Evolutionary conservation across 92 coral and sea anemone genomes (phyloP).

Genomic region (Desmophyllum pertusum): DNA sequence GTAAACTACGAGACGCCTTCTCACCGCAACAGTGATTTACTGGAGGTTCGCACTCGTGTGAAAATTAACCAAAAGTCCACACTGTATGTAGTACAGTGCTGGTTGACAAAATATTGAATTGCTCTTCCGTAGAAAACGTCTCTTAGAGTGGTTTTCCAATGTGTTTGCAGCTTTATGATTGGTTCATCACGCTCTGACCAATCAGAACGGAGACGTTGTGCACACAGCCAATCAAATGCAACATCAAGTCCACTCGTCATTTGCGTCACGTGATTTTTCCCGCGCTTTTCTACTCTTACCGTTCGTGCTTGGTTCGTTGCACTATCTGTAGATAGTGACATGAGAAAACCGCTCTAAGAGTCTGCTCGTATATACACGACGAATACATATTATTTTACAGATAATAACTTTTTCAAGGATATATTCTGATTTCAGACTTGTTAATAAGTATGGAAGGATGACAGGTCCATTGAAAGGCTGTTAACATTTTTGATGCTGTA

Average conservation of each 20-base stretch:
- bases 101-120: not conserved
- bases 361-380: not conserved
- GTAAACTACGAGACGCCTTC: slow-evolving; percentile 21
- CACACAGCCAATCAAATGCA: not conserved
- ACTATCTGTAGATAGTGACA: not conserved
- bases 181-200: not conserved
- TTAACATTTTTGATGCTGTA: not conserved
- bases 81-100: slow-evolving; percentile 24
- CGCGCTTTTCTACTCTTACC: not conserved
- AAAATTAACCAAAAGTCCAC: slow-evolving; percentile 1
- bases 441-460: too few relatives aligned
- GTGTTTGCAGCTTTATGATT: not conserved
- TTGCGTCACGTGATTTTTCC: not conserved
- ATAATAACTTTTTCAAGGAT: not conserved
- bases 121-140: not conserved
- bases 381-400: not conserved
- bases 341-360: not conserved
- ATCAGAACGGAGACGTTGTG: not conserved
- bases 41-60: slow-evolving; percentile 27
- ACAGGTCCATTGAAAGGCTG: too few relatives aligned
- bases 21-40: slow-evolving; percentile 41
- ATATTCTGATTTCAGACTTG: not conserved
- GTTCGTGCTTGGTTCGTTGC: not conserved
- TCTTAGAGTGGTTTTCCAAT: not conserved
- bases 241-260: not conserved